Conservation (phyloP, 2,797 vertebrate species). For the Poeciliopsis paucimaculata region DNA sequence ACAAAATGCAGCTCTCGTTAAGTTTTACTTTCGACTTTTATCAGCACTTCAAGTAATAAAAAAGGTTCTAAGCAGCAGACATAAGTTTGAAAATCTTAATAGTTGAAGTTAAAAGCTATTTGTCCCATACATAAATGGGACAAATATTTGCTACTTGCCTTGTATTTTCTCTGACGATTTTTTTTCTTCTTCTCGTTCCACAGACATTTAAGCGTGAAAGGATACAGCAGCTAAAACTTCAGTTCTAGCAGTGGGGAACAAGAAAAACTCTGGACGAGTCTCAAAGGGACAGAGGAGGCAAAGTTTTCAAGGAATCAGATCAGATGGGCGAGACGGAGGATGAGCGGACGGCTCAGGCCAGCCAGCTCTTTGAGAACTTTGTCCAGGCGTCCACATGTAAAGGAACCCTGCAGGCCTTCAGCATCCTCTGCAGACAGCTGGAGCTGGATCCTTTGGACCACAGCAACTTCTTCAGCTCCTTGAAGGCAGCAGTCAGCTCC, state of each 20-base stretch:
- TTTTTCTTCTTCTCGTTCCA: conserved; percentile 12
- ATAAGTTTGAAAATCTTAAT: not conserved
- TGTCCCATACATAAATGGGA: not conserved
- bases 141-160: not conserved
- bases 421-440: conserved; percentile 91
- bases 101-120: not conserved
- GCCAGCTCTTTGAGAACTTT: conserved; percentile 96
- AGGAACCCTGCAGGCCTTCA: conserved; percentile 95
- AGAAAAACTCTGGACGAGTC: conserved; percentile 1
- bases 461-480: conserved; percentile 87
- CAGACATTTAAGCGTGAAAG: conserved; percentile 63
- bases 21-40: not conserved
- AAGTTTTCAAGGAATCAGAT: not conserved
- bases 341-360: conserved; percentile 86
- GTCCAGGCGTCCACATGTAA: conserved; percentile 94
- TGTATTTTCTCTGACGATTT: not conserved
- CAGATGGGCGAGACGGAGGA: conserved; percentile 92
- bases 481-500: conserved; percentile 89
- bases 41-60: too few relatives aligned
- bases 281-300: not conserved
- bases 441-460: conserved; percentile 90
- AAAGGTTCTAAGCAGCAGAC: not conserved
- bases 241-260: conserved; percentile 14
- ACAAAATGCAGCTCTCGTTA: not conserved
- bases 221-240: conserved; percentile 27